Evolutionary conservation across 2,888 invertebrate species (phyloP).

Genomic region (Teinopalpus imperialis): DNA sequence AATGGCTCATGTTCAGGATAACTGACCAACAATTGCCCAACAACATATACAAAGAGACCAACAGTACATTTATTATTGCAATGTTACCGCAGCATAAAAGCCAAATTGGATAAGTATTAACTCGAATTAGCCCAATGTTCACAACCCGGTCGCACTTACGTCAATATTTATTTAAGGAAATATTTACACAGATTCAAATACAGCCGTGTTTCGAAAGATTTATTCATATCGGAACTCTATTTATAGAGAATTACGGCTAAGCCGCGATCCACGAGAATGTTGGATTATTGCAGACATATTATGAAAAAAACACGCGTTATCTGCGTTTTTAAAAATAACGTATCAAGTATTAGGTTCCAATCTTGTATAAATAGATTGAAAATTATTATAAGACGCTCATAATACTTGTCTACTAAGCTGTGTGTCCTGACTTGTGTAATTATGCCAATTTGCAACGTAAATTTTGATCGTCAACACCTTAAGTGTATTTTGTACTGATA

Average conservation of each 20-base stretch:
- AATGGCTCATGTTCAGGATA: constrained; percentile 9
- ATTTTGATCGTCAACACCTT: too few species aligned
- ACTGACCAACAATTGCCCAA: too few species aligned
- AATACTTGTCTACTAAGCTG: too few species aligned
- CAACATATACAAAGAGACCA: constrained; percentile 3
- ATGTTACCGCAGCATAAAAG: constrained; percentile 5
- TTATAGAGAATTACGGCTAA: constrained; percentile 62
- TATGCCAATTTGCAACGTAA: too few species aligned
- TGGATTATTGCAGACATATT: constrained; percentile 61
- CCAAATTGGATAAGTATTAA: constrained; percentile 8
- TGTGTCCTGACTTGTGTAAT: too few species aligned
- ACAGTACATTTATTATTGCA: constrained; percentile 7
- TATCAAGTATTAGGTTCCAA: constrained; percentile 1
- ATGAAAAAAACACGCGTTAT: constrained; percentile 34
- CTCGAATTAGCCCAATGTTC: constrained; percentile 16
- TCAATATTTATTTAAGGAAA: constrained; percentile 70
- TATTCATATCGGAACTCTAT: constrained; percentile 50
- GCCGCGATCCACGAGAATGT: constrained; percentile 51
- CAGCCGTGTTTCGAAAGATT: constrained; percentile 55
- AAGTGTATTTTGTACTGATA: too few species aligned
- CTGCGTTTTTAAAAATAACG: constrained; percentile 30
- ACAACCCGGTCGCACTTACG: constrained; percentile 44
- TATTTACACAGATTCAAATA: constrained; percentile 47
- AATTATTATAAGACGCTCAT: too few species aligned
- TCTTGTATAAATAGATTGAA: too few species aligned